Conservation (phyloP, 1,140 invertebrate genomes). For the Scaptomyza montana region DNA sequence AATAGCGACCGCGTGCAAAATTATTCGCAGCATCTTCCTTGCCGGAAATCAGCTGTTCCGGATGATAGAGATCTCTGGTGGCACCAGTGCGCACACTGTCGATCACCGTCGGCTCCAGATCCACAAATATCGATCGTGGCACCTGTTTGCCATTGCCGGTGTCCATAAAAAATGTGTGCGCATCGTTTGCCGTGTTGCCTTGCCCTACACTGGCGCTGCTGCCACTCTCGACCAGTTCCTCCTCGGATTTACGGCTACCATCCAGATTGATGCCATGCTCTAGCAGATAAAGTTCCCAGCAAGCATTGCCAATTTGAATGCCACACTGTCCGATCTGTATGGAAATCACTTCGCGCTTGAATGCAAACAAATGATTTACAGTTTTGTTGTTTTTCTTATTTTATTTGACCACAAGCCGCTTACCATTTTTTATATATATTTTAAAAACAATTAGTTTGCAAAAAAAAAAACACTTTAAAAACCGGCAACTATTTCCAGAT, state of each 20-base stretch:
- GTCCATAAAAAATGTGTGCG: conserved; percentile 87
- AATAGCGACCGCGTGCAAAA: conserved; percentile 91
- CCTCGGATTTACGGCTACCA: conserved; percentile 84
- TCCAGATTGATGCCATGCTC: conserved; percentile 90
- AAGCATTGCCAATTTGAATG: conserved; percentile 90
- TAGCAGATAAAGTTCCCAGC: conserved; percentile 91
- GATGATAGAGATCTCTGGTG: conserved; percentile 87
- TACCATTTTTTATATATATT: conserved; percentile 28
- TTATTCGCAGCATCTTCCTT: conserved; percentile 94
- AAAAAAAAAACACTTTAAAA: conserved; percentile 18
- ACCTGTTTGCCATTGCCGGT: conserved; percentile 86
- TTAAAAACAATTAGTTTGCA: not conserved
- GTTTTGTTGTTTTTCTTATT: not conserved
- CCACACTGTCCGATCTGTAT: conserved; percentile 89
- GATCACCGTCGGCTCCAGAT: conserved; percentile 85
- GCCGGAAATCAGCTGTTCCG: conserved; percentile 89
- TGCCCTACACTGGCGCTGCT: conserved; percentile 56
- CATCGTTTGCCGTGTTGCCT: conserved; percentile 68
- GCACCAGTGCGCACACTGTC: conserved; percentile 88
- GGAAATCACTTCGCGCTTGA: conserved; percentile 88
- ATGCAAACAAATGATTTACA: not conserved
- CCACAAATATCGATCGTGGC: conserved; percentile 85
- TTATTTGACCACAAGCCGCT: not conserved
- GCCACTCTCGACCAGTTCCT: conserved; percentile 68
- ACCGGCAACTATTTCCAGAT: not conserved